Evolutionary conservation across 2,797 vertebrate genomes (phyloP).

Genomic region (Phataginus tricuspis): DNA sequence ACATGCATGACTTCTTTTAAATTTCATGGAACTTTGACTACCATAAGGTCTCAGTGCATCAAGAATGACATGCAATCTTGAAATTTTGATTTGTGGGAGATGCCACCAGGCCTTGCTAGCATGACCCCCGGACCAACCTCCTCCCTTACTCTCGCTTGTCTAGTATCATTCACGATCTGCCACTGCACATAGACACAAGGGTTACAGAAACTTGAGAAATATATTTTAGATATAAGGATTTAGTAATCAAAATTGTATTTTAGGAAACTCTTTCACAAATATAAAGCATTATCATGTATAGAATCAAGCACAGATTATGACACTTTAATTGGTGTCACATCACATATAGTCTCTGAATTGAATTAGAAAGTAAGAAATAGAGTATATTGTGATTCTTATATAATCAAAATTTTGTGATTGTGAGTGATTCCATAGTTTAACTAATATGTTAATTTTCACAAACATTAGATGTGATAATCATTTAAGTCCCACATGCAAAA

Average conservation of each 20-base stretch:
- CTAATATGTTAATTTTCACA: not conserved
- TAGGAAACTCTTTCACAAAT: not conserved
- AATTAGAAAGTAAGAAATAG: not conserved
- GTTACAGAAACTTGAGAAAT: not conserved
- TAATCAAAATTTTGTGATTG: not conserved
- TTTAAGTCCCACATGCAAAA: not conserved
- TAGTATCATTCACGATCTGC: not conserved
- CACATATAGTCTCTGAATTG: not conserved
- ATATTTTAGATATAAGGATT: not conserved
- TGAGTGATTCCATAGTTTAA: not conserved
- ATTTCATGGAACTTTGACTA: slow-evolving; percentile 82
- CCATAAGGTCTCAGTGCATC: slow-evolving; percentile 75
- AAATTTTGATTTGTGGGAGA: slow-evolving; percentile 76
- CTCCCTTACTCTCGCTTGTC: not conserved
- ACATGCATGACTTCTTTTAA: slow-evolving; percentile 81
- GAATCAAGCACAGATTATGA: not conserved
- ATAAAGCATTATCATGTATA: not conserved
- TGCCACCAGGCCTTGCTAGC: not conserved
- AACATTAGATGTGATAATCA: not conserved
- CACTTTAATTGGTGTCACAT: not conserved
- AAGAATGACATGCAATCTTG: slow-evolving; percentile 74
- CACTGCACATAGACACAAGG: not conserved
- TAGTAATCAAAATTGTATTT: not conserved
- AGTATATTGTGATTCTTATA: not conserved
- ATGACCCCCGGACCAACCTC: not conserved